Evolutionary conservation across 1,140 invertebrate species (phyloP).

Genomic region (Ctenoplectra terminalis): DNA sequence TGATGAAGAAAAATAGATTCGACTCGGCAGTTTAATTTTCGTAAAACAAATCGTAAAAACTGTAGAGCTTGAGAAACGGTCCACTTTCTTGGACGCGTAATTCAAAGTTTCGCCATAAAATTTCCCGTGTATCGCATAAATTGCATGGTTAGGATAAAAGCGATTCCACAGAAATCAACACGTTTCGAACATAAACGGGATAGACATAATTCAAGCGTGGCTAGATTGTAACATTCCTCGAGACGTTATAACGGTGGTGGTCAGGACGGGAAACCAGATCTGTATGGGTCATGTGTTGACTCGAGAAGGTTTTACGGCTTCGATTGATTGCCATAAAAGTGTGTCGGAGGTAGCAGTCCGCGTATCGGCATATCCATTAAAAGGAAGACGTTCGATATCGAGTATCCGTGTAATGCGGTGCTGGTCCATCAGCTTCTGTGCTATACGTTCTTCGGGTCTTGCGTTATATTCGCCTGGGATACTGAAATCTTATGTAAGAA

Average conservation of each 20-base stretch:
- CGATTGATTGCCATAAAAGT: slow-evolving; percentile 63
- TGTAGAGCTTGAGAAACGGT: not conserved
- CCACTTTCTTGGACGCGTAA: not conserved
- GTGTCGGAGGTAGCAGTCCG: slow-evolving; percentile 27
- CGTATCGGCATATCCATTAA: slow-evolving; percentile 61
- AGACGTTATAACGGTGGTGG: slow-evolving; percentile 35
- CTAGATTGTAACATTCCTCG: slow-evolving; percentile 6
- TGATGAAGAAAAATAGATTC: too few species aligned
- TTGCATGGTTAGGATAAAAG: not conserved
- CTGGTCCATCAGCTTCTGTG: slow-evolving; percentile 20
- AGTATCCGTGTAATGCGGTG: slow-evolving; percentile 46
- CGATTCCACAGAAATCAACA: not conserved
- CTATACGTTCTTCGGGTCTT: slow-evolving; percentile 23
- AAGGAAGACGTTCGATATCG: slow-evolving; percentile 59
- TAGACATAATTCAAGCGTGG: not conserved
- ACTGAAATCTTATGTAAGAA: not conserved
- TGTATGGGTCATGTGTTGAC: slow-evolving; percentile 28
- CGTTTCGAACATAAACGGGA: not conserved
- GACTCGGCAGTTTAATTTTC: too few species aligned
- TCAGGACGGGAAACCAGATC: slow-evolving; percentile 30
- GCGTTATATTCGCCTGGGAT: not conserved
- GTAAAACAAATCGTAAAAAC: not conserved
- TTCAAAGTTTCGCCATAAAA: not conserved
- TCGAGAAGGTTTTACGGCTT: slow-evolving; percentile 53
- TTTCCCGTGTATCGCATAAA: not conserved